Conservation (phyloP, 2,888 invertebrate species). For the Caenorhabditis becei region DNA sequence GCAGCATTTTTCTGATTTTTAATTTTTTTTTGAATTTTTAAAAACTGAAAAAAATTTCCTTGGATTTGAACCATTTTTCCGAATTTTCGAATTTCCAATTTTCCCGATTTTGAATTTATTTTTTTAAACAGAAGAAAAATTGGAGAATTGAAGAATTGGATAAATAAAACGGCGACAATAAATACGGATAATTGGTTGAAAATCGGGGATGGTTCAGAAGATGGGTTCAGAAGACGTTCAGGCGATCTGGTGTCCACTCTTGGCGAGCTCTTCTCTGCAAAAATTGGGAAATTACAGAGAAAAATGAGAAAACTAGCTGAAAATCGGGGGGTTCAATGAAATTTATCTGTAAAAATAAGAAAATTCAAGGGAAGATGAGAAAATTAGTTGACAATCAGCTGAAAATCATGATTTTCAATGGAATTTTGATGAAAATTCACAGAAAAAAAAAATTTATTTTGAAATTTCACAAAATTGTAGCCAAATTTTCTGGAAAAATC, state of each 20-base stretch:
- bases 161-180: neutral
- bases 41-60: neutral
- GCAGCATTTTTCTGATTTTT: neutral
- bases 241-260: conserved; percentile 66
- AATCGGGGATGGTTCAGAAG: neutral
- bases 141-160: neutral
- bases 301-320: too few relatives aligned
- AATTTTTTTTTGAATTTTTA: too few relatives aligned
- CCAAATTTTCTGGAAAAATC: too few relatives aligned
- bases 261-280: conserved; percentile 70
- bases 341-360: too few relatives aligned
- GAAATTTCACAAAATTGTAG: too few relatives aligned
- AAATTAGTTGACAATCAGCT: too few relatives aligned
- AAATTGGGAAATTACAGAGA: neutral
- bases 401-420: too few relatives aligned
- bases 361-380: too few relatives aligned
- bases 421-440: too few relatives aligned
- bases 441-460: too few relatives aligned
- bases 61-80: neutral
- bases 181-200: too few relatives aligned
- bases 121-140: neutral
- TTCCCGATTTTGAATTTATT: conserved; percentile 1
- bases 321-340: too few relatives aligned
- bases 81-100: neutral
- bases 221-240: conserved; percentile 10